These are phyloP conservation scores for Thermophis baileyi DNA, from an alignment of 2,113 vertebrate genomes.

Conservation along the genomic window DNA sequence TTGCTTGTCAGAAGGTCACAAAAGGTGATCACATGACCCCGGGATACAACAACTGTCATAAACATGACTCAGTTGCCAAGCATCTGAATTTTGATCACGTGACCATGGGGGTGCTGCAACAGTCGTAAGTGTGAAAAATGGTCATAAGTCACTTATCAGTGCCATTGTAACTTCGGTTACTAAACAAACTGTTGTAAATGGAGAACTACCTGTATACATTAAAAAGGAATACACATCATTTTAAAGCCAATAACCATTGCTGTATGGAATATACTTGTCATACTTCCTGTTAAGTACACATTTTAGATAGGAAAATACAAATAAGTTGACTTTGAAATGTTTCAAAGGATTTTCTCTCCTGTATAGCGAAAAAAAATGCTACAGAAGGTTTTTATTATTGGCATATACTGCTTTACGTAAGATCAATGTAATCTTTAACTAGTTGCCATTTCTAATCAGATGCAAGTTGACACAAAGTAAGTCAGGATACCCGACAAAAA, in stretches of 20 bases:
- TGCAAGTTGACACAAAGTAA: neutral
- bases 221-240: too few relatives aligned
- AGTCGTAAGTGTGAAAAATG: too few relatives aligned
- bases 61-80: neutral
- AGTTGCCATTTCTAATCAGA: neutral
- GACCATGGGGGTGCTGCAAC: neutral
- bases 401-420: neutral
- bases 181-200: too few relatives aligned
- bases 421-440: neutral
- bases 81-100: neutral
- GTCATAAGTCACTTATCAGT: too few relatives aligned
- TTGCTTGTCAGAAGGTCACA: neutral
- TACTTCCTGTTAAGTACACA: neutral
- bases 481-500: slow-evolving; percentile 3
- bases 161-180: too few relatives aligned
- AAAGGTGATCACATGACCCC: neutral
- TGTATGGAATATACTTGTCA: neutral
- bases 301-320: neutral
- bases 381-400: neutral
- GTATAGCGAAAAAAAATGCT: neutral
- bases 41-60: neutral
- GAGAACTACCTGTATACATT: too few relatives aligned
- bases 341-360: rapidly evolving
- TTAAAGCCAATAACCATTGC: too few relatives aligned
- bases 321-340: neutral